Percentiles rank a stretch among this genome's conserved stretches.
These are phyloP conservation scores for Australoheros scitulus DNA, from an alignment of 2,113 vertebrate species.

Conservation along the genomic window DNA sequence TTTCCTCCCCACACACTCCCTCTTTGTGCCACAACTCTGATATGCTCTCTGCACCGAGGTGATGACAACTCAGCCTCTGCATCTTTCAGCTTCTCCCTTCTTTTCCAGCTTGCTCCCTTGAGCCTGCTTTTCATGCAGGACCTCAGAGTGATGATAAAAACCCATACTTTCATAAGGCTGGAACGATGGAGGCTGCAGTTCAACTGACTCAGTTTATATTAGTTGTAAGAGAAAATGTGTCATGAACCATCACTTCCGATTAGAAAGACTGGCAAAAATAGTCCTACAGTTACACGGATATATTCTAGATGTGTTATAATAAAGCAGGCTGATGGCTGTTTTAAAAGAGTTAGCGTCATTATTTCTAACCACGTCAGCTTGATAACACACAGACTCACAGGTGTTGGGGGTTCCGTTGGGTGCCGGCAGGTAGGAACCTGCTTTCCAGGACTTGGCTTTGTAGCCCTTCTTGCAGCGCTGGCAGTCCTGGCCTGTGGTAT, in stretches of 20 bases:
- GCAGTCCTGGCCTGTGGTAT: slow-evolving; percentile 97
- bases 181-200: neutral
- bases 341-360: neutral
- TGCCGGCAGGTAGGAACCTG: slow-evolving; percentile 93
- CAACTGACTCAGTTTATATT: neutral
- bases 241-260: neutral
- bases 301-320: neutral
- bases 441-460: slow-evolving; percentile 93
- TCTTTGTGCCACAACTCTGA: slow-evolving; percentile 36
- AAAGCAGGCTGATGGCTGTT: neutral
- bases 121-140: slow-evolving; percentile 20
- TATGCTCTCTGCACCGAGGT: slow-evolving; percentile 46
- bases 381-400: slow-evolving; percentile 79
- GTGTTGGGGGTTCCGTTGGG: slow-evolving; percentile 94
- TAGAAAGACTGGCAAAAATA: neutral
- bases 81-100: neutral
- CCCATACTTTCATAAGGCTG: neutral
- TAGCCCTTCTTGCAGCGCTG: slow-evolving; percentile 95
- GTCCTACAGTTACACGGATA: neutral
- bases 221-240: neutral
- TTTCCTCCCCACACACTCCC: slow-evolving; percentile 59
- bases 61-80: slow-evolving; percentile 21
- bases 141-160: neutral
- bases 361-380: neutral
- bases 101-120: slow-evolving; percentile 2